phyloP scores from a whole-genome alignment of 2,113 vertebrate genomes.

The Pseudopodoces humilis region DNA sequence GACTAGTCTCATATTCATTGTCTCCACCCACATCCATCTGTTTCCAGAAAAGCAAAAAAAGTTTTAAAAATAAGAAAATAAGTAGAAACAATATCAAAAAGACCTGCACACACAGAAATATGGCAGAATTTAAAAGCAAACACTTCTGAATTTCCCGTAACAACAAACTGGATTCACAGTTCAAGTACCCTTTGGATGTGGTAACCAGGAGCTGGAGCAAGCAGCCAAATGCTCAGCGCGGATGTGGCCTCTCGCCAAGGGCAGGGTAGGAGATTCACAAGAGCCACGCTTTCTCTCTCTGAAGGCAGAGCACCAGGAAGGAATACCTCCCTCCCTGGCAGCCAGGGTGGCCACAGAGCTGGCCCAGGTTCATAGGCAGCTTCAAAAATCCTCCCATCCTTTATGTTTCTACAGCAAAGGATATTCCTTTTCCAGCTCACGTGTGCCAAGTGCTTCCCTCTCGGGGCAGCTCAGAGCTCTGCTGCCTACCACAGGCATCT shows the following conservation, averaged over 20 bases:
- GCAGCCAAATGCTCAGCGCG: not conserved
- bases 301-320: not conserved
- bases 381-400: not conserved
- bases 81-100: not conserved
- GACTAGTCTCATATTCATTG: not conserved
- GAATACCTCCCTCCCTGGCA: not conserved
- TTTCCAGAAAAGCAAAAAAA: not conserved
- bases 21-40: not conserved
- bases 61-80: not conserved
- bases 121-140: not conserved
- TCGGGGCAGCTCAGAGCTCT: not conserved
- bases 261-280: not conserved
- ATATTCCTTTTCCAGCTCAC: not conserved
- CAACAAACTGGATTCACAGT: not conserved
- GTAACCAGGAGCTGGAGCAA: not conserved
- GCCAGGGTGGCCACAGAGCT: not conserved
- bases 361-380: not conserved
- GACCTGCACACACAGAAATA: not conserved
- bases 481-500: not conserved
- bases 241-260: not conserved
- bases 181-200: not conserved
- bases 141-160: not conserved
- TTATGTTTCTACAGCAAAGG: not conserved
- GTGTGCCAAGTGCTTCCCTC: not conserved
- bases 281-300: not conserved